Conservation (phyloP, 2,888 invertebrate genomes). For the Cephus runcator region DNA sequence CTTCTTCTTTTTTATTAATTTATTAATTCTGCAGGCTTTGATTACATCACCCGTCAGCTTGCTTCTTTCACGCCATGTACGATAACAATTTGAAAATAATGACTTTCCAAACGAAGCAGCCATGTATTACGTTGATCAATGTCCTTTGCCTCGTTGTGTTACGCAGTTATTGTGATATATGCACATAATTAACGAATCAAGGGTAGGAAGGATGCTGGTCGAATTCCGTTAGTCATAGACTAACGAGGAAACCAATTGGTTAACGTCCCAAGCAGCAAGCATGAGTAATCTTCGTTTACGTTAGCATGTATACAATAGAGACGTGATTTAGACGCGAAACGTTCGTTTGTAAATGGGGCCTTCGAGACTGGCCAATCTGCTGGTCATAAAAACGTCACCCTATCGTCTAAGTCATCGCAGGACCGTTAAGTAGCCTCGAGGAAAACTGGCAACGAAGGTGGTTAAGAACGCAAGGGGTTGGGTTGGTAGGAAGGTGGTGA, state of each 20-base stretch:
- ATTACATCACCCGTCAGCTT: not conserved
- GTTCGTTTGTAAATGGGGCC: not conserved
- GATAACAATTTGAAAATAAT: not conserved
- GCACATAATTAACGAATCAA: not conserved
- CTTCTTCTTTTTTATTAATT: not conserved
- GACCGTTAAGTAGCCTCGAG: not conserved
- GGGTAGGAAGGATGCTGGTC: not conserved
- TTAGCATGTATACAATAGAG: not conserved
- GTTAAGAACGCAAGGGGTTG: not conserved
- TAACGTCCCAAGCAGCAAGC: not conserved
- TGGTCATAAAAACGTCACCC: not conserved
- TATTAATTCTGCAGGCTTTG: not conserved
- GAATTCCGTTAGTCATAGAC: not conserved
- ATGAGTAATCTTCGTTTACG: not conserved
- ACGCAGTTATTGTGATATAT: not conserved
- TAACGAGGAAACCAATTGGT: not conserved
- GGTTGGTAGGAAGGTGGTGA: not conserved
- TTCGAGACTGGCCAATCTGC: not conserved
- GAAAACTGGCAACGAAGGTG: not conserved
- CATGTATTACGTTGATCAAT: not conserved
- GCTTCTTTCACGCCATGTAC: not conserved
- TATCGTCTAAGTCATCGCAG: not conserved
- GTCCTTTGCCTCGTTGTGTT: not conserved
- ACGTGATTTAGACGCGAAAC: not conserved
- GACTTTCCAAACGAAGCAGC: not conserved